Base-by-base conservation (phyloP, 1,140 invertebrate genomes). In the Himalopsyche phryganea region DNA sequence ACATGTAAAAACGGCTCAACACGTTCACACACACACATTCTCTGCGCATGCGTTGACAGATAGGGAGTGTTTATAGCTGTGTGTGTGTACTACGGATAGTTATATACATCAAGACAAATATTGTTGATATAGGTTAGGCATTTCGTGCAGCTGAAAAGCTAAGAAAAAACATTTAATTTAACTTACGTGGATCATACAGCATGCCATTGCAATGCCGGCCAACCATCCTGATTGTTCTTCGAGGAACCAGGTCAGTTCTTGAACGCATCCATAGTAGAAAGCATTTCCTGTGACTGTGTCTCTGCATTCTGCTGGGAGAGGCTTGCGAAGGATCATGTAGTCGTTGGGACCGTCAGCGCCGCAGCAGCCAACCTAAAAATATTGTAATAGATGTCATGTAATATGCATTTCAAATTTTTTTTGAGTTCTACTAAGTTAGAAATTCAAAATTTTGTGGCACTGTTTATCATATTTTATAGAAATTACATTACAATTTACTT, bases 251-350 rank as follows among this genome's bases (percentile, higher is more conserved):
- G 89, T 91, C 50, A 94, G 69, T 69, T 91, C 88, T 51, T 92
- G 88, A 0, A 91, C 86, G 66, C 92, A 94, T 10, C 91, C 90
- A 65, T 92, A 85, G 70, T 87, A 90, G 72, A 87, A 94, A 7
- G 90, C 88, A 71, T 93, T 92, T 40, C 92, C 92, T 4, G 89
- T 93, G 1, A 92, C 88, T 0, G 88, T 86, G 69, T 94, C 90
- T 6, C 92, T 81, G 64, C 92, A 94, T 50, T 89, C 87, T 9
- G 82, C 80, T 1, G 91, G 90, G 23, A 93, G 66, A 0, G 90
- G 89, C 68, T 91, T 88, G 58, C 83, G 80, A 61, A 90, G 65
- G 19, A 75, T 80, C 45, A 89, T 74, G 75, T 89, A 94, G 71
- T 94, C 92, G 69, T 83, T 83, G 0, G 90, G 84, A 0, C 89